Base-by-base conservation (phyloP, 1,140 invertebrate species). In the Macrobrachium nipponense region DNA sequence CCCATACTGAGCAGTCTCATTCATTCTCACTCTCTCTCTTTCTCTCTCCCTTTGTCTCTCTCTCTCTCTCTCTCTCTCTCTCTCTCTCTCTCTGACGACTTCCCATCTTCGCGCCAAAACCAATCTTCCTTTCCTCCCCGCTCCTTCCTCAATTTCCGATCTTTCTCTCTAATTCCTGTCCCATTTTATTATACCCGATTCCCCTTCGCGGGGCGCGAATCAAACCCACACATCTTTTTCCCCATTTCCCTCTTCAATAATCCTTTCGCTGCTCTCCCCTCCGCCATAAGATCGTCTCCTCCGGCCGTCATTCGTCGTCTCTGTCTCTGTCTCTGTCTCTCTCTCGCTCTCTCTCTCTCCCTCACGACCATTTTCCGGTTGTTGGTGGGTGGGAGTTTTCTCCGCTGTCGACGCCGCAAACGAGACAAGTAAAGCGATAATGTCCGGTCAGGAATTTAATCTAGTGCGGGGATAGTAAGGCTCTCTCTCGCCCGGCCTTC, bases 341-440 rank as follows among this genome's bases (percentile, higher is more conserved):
- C 4, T 36, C 27, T 36, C 27, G 1, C 27, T 14, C 18, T 17
- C n/a, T 59, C 80, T 59, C 11, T 7, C 59, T 43, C 60, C 61
- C 72, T 23, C 18, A 36, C 27, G 27, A 36, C 44, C 72, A 51
- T n/a, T 51, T 51, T 51, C 51, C 51, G 51, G 51, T 51, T 51
- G 51, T 12, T 51, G 51, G 51, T 51, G 51, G n/a, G 44, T 8
- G n/a, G 20, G 73, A 84, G 82, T 77, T 77, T 86, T 86, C 44
- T 68, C 64, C 44, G 58, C 59, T n/a, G 64, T 43, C 23, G 83
- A 75, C 58, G 83, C 83, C 83, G 43, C 83, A 86, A 86, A 86
- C 83, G 83, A 86, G 83, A 86, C 83, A 86, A 86, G 83, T 86
- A 77, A 86, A 86, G 83, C 83, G 83, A 80, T 80, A 86, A 86